Evolutionary conservation across 2,797 vertebrate genomes (phyloP).

Genomic region (Platalea minor): DNA sequence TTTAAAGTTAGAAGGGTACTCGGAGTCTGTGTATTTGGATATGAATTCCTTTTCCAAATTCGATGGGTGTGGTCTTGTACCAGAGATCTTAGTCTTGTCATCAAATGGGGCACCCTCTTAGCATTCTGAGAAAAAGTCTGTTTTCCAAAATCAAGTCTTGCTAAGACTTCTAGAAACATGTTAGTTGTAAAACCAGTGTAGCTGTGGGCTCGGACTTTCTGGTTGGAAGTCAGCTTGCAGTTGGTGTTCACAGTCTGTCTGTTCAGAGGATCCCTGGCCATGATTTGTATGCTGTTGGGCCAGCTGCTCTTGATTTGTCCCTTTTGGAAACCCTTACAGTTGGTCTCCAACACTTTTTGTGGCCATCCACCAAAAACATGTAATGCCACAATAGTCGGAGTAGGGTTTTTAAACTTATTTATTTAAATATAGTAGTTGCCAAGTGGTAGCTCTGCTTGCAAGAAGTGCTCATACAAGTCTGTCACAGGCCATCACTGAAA

Average conservation of each 20-base stretch:
- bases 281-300: not conserved
- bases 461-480: not conserved
- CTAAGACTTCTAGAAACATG: not conserved
- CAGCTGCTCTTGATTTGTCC: not conserved
- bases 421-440: not conserved
- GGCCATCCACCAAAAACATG: not conserved
- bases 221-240: not conserved
- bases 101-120: not conserved
- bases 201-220: not conserved
- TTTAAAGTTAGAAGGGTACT: not conserved
- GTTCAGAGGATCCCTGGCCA: not conserved
- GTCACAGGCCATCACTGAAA: not conserved
- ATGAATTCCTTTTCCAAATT: not conserved
- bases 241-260: accelerated
- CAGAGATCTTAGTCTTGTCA: not conserved
- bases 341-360: not conserved
- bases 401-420: not conserved
- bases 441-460: not conserved
- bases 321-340: not conserved
- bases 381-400: not conserved
- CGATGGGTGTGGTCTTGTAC: not conserved
- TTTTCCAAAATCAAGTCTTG: not conserved
- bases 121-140: not conserved
- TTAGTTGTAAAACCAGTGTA: not conserved
- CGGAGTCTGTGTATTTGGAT: not conserved